phyloP scores from a whole-genome alignment of 2,888 invertebrate genomes.

The Congeria kusceri region DNA sequence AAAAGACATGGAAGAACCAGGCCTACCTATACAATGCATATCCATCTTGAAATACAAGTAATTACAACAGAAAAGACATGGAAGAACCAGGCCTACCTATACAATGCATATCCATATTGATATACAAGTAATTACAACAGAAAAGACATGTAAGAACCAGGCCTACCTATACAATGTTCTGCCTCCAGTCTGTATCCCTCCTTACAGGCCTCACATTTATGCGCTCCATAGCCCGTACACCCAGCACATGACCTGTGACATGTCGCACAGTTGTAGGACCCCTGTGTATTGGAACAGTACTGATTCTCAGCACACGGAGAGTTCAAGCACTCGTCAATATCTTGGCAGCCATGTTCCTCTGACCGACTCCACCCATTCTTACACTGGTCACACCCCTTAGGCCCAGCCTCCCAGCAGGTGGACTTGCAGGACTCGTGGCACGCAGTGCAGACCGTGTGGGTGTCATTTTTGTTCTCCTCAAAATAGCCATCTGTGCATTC shows the following conservation, averaged over 20 bases:
- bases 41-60: too few species aligned
- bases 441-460: slow-evolving; percentile 87
- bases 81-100: too few species aligned
- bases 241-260: slow-evolving; percentile 94
- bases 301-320: slow-evolving; percentile 88
- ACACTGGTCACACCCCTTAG: slow-evolving; percentile 88
- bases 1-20: too few species aligned
- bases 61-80: too few species aligned
- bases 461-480: slow-evolving; percentile 77
- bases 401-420: slow-evolving; percentile 91
- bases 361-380: slow-evolving; percentile 91
- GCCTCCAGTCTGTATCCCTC: slow-evolving; percentile 89
- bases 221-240: slow-evolving; percentile 95
- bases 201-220: slow-evolving; percentile 94
- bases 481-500: slow-evolving; percentile 91
- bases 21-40: too few species aligned
- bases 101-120: too few species aligned
- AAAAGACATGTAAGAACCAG: too few species aligned
- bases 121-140: too few species aligned
- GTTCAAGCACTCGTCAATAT: slow-evolving; percentile 93
- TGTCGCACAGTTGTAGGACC: slow-evolving; percentile 90
- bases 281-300: slow-evolving; percentile 95
- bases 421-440: slow-evolving; percentile 93
- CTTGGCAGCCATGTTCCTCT: slow-evolving; percentile 91
- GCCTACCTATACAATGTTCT: slow-evolving; percentile 92